phyloP scores from a whole-genome alignment of 2,113 vertebrate species.

The Chionodraco myersi region DNA sequence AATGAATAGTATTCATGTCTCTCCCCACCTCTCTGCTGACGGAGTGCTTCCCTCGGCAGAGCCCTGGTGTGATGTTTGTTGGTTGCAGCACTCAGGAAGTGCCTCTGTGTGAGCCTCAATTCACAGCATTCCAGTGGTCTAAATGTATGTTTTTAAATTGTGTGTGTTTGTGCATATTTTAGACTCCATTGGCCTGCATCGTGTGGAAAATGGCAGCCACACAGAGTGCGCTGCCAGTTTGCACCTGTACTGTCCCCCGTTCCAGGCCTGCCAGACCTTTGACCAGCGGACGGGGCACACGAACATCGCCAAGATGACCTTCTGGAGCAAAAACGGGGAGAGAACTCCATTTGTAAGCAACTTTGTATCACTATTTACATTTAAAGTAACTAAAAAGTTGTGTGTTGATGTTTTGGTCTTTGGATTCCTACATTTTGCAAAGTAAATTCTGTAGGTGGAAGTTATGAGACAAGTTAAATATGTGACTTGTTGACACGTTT shows the following conservation, averaged over 20 bases:
- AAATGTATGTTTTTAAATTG: conserved; percentile 14
- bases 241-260: conserved; percentile 96
- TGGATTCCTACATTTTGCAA: neutral
- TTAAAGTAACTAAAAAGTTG: neutral
- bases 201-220: conserved; percentile 97
- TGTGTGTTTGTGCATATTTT: conserved; percentile 22
- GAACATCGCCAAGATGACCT: conserved; percentile 94
- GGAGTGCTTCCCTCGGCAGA: conserved; percentile 20
- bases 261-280: conserved; percentile 91
- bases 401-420: neutral
- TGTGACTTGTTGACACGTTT: neutral
- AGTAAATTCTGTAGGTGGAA: neutral
- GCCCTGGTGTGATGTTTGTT: conserved; percentile 42
- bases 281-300: conserved; percentile 97
- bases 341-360: conserved; percentile 90
- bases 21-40: conserved; percentile 10
- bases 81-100: conserved; percentile 6
- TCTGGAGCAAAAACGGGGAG: conserved; percentile 93
- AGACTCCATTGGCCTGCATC: conserved; percentile 96
- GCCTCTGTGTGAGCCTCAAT: neutral
- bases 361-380: neutral
- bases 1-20: conserved; percentile 13
- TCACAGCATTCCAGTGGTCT: conserved; percentile 41
- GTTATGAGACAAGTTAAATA: neutral
- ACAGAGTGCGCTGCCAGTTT: conserved; percentile 92